A percentile compares a stretch with the other conserved stretches of the same genome.
Conservation (phyloP, 2,888 invertebrate genomes). For the Chorisops tibialis region DNA sequence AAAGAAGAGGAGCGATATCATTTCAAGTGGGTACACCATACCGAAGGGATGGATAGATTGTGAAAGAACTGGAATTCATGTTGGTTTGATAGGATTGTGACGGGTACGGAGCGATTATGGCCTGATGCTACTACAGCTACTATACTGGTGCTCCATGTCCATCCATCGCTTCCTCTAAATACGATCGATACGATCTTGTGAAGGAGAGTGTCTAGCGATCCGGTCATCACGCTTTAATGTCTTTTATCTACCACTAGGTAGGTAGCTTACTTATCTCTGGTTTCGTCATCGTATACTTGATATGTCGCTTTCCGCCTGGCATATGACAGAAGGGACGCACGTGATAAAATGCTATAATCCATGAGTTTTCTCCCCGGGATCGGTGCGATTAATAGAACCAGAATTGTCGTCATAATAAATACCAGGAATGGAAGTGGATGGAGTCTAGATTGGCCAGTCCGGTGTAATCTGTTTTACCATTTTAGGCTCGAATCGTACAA, state of each 20-base stretch:
- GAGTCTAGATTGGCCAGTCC: too few species aligned
- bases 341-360: conserved; percentile 20
- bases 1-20: conserved; percentile 14
- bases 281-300: neutral
- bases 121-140: conserved; percentile 1
- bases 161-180: too few species aligned
- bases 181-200: neutral
- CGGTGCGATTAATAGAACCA: conserved; percentile 16
- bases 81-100: conserved; percentile 7
- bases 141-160: neutral
- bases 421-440: too few species aligned
- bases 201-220: too few species aligned
- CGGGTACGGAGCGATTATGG: neutral
- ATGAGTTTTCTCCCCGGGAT: conserved; percentile 2
- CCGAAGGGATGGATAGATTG: neutral
- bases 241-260: neutral
- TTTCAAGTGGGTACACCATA: neutral
- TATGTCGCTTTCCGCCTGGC: neutral
- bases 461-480: conserved; percentile 10
- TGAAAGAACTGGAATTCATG: conserved; percentile 6
- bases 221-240: too few species aligned
- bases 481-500: conserved; percentile 11
- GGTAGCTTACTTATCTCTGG: neutral
- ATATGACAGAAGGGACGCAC: conserved; percentile 19
- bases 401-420: conserved; percentile 2